Conservation (phyloP, 2,797 vertebrate genomes). For the Enteromius viviparus region DNA sequence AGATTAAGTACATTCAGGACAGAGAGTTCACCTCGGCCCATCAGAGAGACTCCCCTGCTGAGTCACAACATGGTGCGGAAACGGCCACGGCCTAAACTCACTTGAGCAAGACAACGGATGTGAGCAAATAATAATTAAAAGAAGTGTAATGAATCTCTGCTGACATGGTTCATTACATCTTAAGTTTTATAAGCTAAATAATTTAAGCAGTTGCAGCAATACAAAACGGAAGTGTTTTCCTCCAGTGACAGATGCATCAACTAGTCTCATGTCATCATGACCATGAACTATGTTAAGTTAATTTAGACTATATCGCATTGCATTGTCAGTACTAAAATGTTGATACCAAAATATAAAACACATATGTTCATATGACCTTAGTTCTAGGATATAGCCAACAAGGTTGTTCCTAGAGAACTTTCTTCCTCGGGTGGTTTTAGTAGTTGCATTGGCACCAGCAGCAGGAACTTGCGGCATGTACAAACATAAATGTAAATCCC, state of each 20-base stretch:
- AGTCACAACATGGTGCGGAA: conserved; percentile 33
- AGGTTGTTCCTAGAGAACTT: too few species aligned
- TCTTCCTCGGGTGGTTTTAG: too few species aligned
- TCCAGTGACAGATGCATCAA: neutral
- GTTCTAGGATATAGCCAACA: too few species aligned
- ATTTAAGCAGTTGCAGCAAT: neutral
- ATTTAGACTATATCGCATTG: too few species aligned
- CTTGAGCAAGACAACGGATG: neutral
- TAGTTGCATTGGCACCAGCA: too few species aligned
- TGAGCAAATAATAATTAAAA: conserved; percentile 9
- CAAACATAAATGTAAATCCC: too few species aligned
- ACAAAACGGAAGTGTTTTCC: neutral
- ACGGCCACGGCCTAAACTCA: conserved; percentile 25
- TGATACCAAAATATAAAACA: too few species aligned
- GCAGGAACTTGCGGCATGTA: too few species aligned
- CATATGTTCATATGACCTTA: too few species aligned
- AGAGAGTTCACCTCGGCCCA: conserved; percentile 45
- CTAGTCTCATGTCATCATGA: neutral
- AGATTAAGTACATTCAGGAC: conserved; percentile 48
- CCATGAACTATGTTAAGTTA: too few species aligned
- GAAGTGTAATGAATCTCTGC: neutral
- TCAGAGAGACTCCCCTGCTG: conserved; percentile 40
- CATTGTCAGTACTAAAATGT: too few species aligned
- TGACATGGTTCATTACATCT: conserved; percentile 1
- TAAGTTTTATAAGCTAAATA: neutral